Percentiles rank a stretch among this genome's conserved stretches.
These are phyloP conservation scores for Pavo muticus DNA, from an alignment of 2,113 vertebrate species.

Conservation along the genomic window DNA sequence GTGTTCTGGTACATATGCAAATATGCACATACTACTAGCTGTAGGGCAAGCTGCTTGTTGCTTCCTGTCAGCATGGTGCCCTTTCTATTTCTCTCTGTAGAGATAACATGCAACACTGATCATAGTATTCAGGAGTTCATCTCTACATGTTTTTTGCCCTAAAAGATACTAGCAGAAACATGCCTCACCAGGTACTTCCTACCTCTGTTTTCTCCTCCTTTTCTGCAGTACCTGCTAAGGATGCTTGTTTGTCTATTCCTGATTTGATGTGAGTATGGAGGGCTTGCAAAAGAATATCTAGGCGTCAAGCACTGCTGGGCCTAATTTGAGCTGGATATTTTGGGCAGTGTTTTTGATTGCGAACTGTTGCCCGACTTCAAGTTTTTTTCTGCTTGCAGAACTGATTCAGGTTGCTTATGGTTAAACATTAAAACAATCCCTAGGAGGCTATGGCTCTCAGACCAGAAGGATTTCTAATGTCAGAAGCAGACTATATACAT, in stretches of 20 bases:
- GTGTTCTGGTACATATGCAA: fast-evolving
- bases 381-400: background rate
- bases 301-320: background rate
- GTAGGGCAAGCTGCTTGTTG: background rate
- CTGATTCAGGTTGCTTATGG: background rate
- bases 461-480: background rate
- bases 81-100: background rate
- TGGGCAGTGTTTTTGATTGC: background rate
- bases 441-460: background rate
- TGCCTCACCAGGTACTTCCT: background rate
- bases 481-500: background rate
- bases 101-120: background rate
- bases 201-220: background rate
- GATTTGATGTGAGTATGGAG: background rate
- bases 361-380: background rate
- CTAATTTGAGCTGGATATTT: background rate
- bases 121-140: background rate
- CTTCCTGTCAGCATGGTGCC: background rate
- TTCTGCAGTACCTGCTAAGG: background rate
- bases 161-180: background rate
- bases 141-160: background rate
- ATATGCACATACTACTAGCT: background rate
- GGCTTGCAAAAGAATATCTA: background rate
- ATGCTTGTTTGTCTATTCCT: background rate
- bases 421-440: background rate